Base-by-base conservation (phyloP, 2,797 vertebrate species). In the Notolabrus celidotus region DNA sequence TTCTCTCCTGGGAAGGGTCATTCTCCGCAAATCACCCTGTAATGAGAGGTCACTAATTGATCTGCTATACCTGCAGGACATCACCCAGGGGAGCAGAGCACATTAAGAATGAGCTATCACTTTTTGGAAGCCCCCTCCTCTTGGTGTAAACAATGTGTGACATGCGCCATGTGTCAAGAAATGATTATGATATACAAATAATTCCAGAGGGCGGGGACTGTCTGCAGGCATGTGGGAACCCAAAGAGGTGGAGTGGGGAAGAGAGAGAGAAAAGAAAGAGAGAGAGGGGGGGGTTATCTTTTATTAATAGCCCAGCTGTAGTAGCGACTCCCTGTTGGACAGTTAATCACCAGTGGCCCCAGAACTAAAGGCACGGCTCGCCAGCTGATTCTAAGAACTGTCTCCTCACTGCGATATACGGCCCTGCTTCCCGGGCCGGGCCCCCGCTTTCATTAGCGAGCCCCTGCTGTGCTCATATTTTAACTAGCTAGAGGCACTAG, bases 231-330 rank as follows among this genome's bases (percentile, higher is more conserved):
- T 59, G 65, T 79, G 71, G 78, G 72, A 71, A 80, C 65, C 74
- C 79, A 77, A 82, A 74, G 73, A 86, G 82, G 86, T 74, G 77
- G 65, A 71, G 79, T 77, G 51, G 59, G 46, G 46, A 49, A 58
- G 22, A 22, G 46, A 25, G 46, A 25, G 12, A 10, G 20, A 10
- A 5, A 45, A 16, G 45, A 15, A 20, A 27, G 10, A 12, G 11
- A 2, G 9, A 29, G 42, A 31, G 29, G 2, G 45, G 74, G 82
- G 82, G 90, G 86, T 69, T 88, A 90, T 94, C 82, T 93, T 93
- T 95, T 94, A 94, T 94, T 94, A 94, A 95, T 94, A 94, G 91
- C 86, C 82, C 87, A 90, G 88, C 90, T 92, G 91, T 92, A 92
- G 90, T 92, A 90, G 90, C 46, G 71, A 86, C 89, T 93, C 93